These are phyloP conservation scores for Lasioglossum vierecki DNA, from an alignment of 2,888 invertebrate species.

Conservation along the genomic window DNA sequence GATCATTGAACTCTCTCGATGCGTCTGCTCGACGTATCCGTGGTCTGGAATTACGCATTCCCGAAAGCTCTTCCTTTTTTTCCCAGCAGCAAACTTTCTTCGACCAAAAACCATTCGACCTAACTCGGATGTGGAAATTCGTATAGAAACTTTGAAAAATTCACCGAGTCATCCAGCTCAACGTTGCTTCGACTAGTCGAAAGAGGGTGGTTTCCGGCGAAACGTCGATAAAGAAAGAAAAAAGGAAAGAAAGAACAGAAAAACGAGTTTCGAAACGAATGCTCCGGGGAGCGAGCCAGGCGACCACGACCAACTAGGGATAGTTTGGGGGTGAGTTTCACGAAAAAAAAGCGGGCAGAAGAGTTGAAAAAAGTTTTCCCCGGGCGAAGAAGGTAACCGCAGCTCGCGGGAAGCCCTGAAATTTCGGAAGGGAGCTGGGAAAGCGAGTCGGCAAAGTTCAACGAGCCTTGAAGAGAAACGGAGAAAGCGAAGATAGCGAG, in stretches of 20 bases:
- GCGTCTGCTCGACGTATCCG: slow-evolving; percentile 15
- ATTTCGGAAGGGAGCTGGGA: slow-evolving; percentile 44
- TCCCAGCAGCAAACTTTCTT: background rate
- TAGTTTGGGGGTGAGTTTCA: background rate
- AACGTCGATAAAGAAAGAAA: slow-evolving; percentile 6
- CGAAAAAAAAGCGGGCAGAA: background rate
- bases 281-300: background rate
- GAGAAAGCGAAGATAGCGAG: slow-evolving; percentile 14
- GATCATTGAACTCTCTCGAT: slow-evolving; percentile 60
- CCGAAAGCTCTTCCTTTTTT: background rate
- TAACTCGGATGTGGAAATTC: background rate
- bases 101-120: background rate
- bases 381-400: background rate
- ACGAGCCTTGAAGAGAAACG: slow-evolving; percentile 47
- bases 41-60: slow-evolving; percentile 37
- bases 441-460: slow-evolving; percentile 54
- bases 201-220: background rate
- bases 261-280: slow-evolving; percentile 8
- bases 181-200: background rate
- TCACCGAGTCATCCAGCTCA: background rate
- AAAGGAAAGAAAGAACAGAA: background rate
- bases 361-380: slow-evolving; percentile 15
- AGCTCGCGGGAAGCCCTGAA: slow-evolving; percentile 34
- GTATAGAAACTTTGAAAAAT: slow-evolving; percentile 26
- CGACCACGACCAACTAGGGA: background rate